Conservation (phyloP, 1,140 invertebrate genomes). For the Achroia grisella region DNA sequence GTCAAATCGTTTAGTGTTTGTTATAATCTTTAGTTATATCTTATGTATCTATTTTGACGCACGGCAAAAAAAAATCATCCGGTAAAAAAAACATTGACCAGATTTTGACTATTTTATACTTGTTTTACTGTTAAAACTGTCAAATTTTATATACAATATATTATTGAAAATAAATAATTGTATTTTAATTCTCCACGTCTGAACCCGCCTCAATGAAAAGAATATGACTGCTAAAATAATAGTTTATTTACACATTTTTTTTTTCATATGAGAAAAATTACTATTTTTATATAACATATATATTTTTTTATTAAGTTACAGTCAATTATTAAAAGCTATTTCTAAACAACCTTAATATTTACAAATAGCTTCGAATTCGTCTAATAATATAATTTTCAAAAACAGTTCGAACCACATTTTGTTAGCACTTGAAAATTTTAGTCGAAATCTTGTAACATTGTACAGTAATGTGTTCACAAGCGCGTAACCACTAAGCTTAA, state of each 20-base stretch:
- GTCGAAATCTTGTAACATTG: constrained; percentile 27
- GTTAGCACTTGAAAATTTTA: constrained; percentile 35
- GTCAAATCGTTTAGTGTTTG: too few species aligned
- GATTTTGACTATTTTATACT: too few species aligned
- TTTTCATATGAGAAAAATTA: constrained; percentile 53
- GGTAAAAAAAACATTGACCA: too few species aligned
- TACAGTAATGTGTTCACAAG: constrained; percentile 12
- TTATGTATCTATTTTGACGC: too few species aligned
- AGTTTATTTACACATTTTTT: constrained; percentile 69
- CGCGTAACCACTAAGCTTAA: constrained; percentile 3
- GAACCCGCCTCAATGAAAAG: constrained; percentile 17
- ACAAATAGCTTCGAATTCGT: constrained; percentile 51
- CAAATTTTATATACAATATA: constrained; percentile 1
- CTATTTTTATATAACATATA: constrained; percentile 48
- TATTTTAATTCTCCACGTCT: too few species aligned
- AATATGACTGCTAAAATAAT: constrained; percentile 55
- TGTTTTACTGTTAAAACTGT: neutral
- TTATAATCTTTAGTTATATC: too few species aligned
- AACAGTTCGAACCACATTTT: constrained; percentile 1
- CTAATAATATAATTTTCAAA: constrained; percentile 7
- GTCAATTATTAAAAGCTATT: constrained; percentile 61
- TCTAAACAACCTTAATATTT: constrained; percentile 55
- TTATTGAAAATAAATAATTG: too few species aligned
- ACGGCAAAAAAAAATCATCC: too few species aligned
- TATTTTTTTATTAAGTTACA: constrained; percentile 35